phyloP scores from a whole-genome alignment of 2,113 vertebrate genomes.

The Poicephalus gulielmi region DNA sequence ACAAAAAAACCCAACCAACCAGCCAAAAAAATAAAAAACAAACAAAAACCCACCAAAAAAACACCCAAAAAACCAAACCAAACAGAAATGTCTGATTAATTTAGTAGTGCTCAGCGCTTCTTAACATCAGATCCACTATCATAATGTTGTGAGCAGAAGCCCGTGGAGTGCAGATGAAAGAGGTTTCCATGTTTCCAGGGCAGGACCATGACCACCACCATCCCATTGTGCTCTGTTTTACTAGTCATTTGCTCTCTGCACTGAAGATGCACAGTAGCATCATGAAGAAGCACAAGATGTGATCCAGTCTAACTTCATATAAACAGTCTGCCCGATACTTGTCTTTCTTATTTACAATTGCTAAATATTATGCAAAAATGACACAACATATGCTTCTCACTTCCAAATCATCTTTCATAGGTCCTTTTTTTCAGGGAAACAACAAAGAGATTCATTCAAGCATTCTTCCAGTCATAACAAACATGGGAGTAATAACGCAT shows the following conservation, averaged over 20 bases:
- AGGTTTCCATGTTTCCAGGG: accelerated
- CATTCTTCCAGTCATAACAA: not conserved
- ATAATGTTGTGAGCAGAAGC: not conserved
- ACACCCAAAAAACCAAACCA: not conserved
- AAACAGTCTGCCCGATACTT: not conserved
- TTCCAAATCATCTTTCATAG: not conserved
- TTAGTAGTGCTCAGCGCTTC: not conserved
- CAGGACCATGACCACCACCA: not conserved
- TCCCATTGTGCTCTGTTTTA: not conserved
- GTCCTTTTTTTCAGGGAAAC: not conserved
- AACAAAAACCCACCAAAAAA: too few species aligned
- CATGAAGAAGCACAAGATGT: not conserved
- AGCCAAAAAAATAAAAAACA: too few species aligned
- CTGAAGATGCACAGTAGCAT: not conserved
- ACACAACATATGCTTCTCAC: not conserved
- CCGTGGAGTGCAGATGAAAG: not conserved
- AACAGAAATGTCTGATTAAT: not conserved
- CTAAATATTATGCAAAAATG: not conserved
- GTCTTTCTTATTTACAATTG: not conserved
- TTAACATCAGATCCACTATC: not conserved
- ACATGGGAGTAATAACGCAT: not conserved
- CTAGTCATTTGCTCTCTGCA: not conserved
- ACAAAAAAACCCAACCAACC: not conserved
- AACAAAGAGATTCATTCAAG: not conserved
- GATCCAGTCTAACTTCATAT: not conserved